A percentile compares a stretch with the other conserved stretches of the same genome.
These are phyloP conservation scores for Neoascia interrupta DNA, from an alignment of 2,888 invertebrate genomes.

Conservation along the genomic window DNA sequence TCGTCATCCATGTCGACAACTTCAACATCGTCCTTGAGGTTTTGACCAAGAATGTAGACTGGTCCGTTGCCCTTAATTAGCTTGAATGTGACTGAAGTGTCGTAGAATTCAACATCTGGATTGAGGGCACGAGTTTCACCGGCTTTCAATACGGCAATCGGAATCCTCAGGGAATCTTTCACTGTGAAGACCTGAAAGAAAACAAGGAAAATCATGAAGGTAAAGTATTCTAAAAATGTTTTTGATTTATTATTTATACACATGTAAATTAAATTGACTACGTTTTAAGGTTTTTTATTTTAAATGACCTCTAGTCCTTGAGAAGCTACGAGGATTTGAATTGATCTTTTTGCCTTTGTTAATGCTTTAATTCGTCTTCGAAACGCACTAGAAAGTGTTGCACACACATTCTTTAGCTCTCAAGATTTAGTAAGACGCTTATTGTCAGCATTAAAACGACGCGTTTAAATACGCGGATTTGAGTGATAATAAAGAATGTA, in stretches of 20 bases:
- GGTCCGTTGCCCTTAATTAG: constrained; percentile 89
- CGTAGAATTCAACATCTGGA: constrained; percentile 91
- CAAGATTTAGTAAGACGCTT: too few species aligned
- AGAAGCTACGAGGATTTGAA: too few species aligned
- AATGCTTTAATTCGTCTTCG: too few species aligned
- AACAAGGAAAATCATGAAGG: background rate
- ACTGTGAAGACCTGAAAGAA: constrained; percentile 76
- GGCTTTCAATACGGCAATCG: constrained; percentile 89
- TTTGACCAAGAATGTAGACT: constrained; percentile 91
- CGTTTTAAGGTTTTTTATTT: too few species aligned
- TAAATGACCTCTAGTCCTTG: too few species aligned
- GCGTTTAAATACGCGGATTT: too few species aligned
- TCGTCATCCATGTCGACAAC: constrained; percentile 90
- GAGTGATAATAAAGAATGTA: too few species aligned
- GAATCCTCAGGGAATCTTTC: constrained; percentile 88
- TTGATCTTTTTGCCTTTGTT: too few species aligned
- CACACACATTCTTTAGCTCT: too few species aligned
- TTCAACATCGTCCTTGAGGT: constrained; percentile 90
- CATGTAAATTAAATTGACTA: background rate
- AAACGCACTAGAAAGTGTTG: too few species aligned
- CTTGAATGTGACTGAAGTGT: constrained; percentile 91
- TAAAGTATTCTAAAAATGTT: background rate
- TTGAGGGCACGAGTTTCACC: constrained; percentile 88
- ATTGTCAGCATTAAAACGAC: too few species aligned
- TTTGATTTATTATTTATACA: background rate